phyloP scores from a whole-genome alignment of 1,140 invertebrate species.

The Cyrtorhinus lividipennis region DNA sequence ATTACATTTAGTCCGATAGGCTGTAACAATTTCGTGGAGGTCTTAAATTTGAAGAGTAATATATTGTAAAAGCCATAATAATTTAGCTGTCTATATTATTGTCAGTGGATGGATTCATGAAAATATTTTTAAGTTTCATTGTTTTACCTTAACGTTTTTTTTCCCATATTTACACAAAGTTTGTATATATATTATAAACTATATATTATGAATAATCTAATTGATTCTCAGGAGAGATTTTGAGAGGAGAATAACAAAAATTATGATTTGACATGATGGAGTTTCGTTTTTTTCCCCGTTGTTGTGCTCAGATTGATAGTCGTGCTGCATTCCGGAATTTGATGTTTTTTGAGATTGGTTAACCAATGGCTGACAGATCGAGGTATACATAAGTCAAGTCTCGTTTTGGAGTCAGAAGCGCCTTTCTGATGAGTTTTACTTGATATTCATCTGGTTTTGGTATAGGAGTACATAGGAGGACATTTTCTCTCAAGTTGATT shows the following conservation, averaged over 20 bases:
- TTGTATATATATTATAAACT: not conserved
- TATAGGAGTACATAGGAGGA: no score
- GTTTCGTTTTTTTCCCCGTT: not conserved
- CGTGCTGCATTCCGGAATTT: no score
- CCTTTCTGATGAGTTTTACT: no score
- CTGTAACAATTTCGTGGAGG: not conserved
- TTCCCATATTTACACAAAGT: not conserved
- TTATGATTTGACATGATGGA: not conserved
- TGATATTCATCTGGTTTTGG: no score
- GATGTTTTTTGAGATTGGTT: no score
- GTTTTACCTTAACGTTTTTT: not conserved
- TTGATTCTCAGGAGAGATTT: conserved; percentile 4
- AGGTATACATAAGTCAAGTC: no score
- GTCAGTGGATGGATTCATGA: not conserved
- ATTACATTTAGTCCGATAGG: not conserved
- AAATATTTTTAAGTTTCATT: not conserved
- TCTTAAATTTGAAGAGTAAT: not conserved
- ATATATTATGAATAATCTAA: conserved; percentile 3
- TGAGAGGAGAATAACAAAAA: conserved; percentile 5
- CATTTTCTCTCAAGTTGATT: no score
- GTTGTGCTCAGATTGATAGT: no score
- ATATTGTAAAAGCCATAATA: conserved; percentile 5
- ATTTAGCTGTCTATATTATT: not conserved
- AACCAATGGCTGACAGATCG: no score
- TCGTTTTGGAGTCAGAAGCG: no score